Base-by-base conservation (phyloP, 2,888 invertebrate species). In the Pomacea canaliculata region DNA sequence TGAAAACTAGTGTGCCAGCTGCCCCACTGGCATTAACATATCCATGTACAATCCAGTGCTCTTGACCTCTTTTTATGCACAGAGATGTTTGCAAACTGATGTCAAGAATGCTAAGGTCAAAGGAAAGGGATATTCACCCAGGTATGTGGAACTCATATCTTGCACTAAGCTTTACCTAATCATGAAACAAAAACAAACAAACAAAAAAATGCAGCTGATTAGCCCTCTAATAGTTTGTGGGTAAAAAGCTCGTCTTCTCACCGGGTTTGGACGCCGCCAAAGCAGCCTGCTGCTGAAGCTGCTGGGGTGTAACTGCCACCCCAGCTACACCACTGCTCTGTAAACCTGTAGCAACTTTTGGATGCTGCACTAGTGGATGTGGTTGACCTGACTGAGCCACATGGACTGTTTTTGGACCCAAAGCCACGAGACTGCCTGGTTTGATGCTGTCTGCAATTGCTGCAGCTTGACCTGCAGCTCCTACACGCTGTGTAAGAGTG, bases 401-500 rank as follows among this genome's bases (percentile, higher is more conserved):
- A 60, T 72, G 71, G 16, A 72, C 65, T 49, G 71, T 48, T 63
- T 72, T 72, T 63, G 62, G n/a, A 48, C 65, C 60, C 48, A 63
- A 23, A 27, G 72, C 66, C 48, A 49, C 63, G 1, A 62, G 62
- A 13, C 60, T 65, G 37, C 37, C 71, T 46, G 71, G 63, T 37
- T 63, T 71, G 46, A 62, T n/a, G 23, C 23, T 19, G 9, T 60
- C 71, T 4, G 23, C 7, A 18, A 66, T 66, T 18, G 19, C 23
- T 23, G 60, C n/a, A n/a, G 62, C n/a, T 27, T 27, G 62, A 5
- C 19, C 19, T 12, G n/a, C 70, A 12, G 71, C 49, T 63, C 48
- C 63, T n/a, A 72, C 51, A n/a, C 73, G 67, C n/a, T 67, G 73
- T 23, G 73, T 73, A 19, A 73, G 73, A 4, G 73, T 73, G 59